These are phyloP conservation scores for Siniperca scherzeri DNA, from an alignment of 2,797 vertebrate genomes.

Conservation along the genomic window DNA sequence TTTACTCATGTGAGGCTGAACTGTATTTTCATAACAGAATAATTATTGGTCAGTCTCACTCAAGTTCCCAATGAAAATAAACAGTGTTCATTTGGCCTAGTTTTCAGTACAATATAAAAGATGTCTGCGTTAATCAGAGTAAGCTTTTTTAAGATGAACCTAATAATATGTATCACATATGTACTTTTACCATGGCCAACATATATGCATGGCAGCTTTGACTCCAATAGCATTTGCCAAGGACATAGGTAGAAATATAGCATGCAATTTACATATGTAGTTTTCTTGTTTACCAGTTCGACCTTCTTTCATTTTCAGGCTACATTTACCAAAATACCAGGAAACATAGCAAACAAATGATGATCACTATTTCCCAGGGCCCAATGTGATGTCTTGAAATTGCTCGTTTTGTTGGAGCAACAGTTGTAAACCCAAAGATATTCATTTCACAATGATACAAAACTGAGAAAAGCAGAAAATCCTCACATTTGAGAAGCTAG, in stretches of 20 bases:
- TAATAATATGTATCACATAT: neutral
- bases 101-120: neutral
- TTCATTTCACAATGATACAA: neutral
- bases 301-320: neutral
- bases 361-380: too few relatives aligned
- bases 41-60: neutral
- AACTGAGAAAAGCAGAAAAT: neutral
- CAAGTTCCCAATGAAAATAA: neutral
- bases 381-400: neutral
- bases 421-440: neutral
- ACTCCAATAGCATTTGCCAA: neutral
- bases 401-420: neutral
- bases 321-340: neutral
- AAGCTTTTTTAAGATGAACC: neutral
- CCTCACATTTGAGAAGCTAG: neutral
- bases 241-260: neutral
- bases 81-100: neutral
- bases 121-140: neutral
- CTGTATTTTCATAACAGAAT: constrained; percentile 23
- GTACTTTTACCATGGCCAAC: neutral
- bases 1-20: constrained; percentile 5
- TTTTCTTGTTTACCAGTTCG: neutral
- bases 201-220: neutral
- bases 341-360: neutral
- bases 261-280: too few relatives aligned